These are phyloP conservation scores for Clistopyga incitator DNA, from an alignment of 2,888 invertebrate species.

Conservation along the genomic window DNA sequence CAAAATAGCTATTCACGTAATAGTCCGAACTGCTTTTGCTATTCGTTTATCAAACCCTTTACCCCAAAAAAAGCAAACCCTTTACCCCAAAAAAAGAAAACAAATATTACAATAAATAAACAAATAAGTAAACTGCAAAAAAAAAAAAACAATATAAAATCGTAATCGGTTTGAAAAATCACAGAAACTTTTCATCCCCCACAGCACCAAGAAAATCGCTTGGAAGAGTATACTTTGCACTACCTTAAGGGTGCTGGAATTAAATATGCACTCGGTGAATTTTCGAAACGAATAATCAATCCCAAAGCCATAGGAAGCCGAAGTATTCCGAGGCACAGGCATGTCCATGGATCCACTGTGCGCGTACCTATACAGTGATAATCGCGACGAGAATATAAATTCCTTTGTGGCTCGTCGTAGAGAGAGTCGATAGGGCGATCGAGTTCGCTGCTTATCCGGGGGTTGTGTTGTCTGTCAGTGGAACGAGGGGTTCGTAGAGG, in stretches of 20 bases:
- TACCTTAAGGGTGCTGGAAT: background rate
- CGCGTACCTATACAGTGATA: constrained; percentile 12
- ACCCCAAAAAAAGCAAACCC: too few species aligned
- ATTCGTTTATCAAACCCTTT: too few species aligned
- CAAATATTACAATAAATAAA: background rate
- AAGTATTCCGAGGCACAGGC: too few species aligned
- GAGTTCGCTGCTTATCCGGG: constrained; percentile 42
- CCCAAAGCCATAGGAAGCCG: background rate
- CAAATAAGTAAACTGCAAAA: background rate
- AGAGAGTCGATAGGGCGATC: constrained; percentile 22
- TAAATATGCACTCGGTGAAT: background rate
- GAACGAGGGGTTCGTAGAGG: constrained; percentile 5
- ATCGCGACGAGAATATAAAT: constrained; percentile 47
- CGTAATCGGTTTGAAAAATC: too few species aligned
- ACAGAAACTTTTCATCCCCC: background rate
- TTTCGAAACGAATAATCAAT: background rate
- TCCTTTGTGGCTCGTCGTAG: constrained; percentile 51
- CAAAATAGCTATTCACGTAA: background rate
- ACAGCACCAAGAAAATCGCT: background rate
- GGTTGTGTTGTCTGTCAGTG: constrained; percentile 32
- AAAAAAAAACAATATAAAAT: too few species aligned
- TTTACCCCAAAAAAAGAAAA: too few species aligned
- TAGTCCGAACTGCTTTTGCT: too few species aligned
- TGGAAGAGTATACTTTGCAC: background rate
- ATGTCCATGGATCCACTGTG: constrained; percentile 37